Evolutionary conservation across 2,888 invertebrate species (phyloP).

Genomic region (Gibbula magus): DNA sequence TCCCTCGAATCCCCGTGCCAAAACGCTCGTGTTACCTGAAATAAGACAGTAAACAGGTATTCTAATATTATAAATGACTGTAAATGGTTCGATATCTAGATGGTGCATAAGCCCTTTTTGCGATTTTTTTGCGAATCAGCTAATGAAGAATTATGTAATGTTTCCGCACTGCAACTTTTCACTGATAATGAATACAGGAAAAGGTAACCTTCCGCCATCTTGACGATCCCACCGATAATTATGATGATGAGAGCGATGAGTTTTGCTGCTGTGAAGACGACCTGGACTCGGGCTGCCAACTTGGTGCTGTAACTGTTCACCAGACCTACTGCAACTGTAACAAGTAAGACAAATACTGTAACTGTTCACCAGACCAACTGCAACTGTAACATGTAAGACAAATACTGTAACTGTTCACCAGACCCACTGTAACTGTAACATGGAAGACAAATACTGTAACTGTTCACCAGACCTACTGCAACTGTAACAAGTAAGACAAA

Average conservation of each 20-base stretch:
- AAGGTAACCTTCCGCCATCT: conserved; percentile 86
- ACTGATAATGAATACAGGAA: no score
- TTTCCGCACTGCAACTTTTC: no score
- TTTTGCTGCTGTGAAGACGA: conserved; percentile 94
- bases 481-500: conserved; percentile 78
- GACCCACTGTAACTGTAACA: conserved; percentile 87
- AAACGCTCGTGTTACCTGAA: conserved; percentile 52
- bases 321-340: conserved; percentile 85
- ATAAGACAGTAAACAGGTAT: background rate
- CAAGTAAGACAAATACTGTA: no score
- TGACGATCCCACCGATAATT: conserved; percentile 91
- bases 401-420: conserved; percentile 94
- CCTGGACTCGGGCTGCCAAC: conserved; percentile 93
- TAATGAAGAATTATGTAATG: no score
- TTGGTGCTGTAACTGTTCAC: conserved; percentile 97
- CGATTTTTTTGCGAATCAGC: no score
- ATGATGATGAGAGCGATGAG: conserved; percentile 91
- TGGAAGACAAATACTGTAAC: conserved; percentile 94
- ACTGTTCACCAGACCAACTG: no score
- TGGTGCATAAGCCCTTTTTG: no score
- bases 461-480: conserved; percentile 93
- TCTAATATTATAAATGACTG: no score
- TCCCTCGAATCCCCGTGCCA: conserved; percentile 57
- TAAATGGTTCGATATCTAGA: no score
- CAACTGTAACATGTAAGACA: no score